Evolutionary conservation across 2,113 vertebrate species (phyloP).

Genomic region (Camelus dromedarius): DNA sequence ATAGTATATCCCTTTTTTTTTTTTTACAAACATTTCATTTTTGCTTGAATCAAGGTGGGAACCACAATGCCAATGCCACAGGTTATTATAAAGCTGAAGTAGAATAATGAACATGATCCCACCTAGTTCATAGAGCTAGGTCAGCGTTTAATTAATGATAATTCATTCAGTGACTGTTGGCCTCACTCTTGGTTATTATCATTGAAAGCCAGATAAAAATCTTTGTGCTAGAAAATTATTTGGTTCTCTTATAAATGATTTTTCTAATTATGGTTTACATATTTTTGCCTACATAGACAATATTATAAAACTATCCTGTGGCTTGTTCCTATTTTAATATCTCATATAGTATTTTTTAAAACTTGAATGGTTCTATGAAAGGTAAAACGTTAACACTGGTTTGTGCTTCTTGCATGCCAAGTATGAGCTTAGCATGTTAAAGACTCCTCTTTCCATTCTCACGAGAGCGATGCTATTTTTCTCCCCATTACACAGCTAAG

Average conservation of each 20-base stretch:
- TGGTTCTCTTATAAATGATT: not conserved
- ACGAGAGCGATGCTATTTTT: not conserved
- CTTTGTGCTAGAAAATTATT: not conserved
- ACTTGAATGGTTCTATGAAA: not conserved
- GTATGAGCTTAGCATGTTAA: not conserved
- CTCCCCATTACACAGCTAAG: not conserved
- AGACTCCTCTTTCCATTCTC: not conserved
- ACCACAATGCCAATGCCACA: not conserved
- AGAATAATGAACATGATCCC: not conserved
- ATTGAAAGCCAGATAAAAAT: not conserved
- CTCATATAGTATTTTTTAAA: not conserved
- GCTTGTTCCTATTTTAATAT: conserved; percentile 21
- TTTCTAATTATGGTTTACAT: not conserved
- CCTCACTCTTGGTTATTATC: not conserved
- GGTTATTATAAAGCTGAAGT: not conserved
- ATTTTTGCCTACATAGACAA: not conserved
- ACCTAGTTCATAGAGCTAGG: not conserved
- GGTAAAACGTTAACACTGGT: not conserved
- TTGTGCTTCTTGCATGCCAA: not conserved
- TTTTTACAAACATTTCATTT: not conserved
- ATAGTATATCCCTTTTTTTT: not conserved
- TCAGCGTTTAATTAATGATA: not conserved
- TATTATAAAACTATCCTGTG: not conserved
- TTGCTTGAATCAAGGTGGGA: not conserved
- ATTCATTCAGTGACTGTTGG: not conserved